Conservation (phyloP, 2,888 invertebrate genomes). For the Leptinotarsa tumamoca region DNA sequence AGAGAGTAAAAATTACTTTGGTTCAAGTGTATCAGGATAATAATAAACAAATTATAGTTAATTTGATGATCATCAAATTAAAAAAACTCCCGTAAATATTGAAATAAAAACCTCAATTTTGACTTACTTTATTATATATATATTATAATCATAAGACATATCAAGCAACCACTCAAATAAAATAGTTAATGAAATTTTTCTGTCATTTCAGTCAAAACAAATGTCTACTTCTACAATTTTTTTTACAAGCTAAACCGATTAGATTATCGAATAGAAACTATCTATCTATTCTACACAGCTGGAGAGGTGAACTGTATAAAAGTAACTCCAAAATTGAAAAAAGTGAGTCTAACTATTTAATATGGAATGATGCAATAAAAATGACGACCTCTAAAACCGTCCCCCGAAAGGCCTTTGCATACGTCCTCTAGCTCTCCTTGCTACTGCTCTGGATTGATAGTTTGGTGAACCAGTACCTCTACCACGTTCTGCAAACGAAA, state of each 20-base stretch:
- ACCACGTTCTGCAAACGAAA: constrained; percentile 49
- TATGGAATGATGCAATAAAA: constrained; percentile 21
- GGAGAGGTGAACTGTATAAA: not conserved
- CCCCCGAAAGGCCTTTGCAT: constrained; percentile 58
- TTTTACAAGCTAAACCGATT: not conserved
- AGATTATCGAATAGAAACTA: not conserved
- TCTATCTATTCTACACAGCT: not conserved
- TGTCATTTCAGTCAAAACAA: constrained; percentile 15
- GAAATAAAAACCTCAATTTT: not conserved
- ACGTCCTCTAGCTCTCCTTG: constrained; percentile 59
- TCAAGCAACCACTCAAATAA: constrained; percentile 8
- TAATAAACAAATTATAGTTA: too few species aligned
- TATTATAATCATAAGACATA: constrained; percentile 1
- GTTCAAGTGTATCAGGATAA: too few species aligned
- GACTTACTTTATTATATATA: not conserved
- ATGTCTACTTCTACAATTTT: not conserved
- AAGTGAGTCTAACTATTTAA: not conserved
- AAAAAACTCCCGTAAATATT: too few species aligned
- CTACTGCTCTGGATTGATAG: constrained; percentile 56
- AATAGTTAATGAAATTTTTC: not conserved
- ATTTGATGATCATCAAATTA: too few species aligned
- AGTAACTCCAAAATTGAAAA: not conserved
- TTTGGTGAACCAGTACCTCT: constrained; percentile 53
- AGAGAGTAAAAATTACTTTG: too few species aligned
- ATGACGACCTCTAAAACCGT: constrained; percentile 28